phyloP scores from a whole-genome alignment of 2,797 vertebrate species.

The Benthosema pterotum region DNA sequence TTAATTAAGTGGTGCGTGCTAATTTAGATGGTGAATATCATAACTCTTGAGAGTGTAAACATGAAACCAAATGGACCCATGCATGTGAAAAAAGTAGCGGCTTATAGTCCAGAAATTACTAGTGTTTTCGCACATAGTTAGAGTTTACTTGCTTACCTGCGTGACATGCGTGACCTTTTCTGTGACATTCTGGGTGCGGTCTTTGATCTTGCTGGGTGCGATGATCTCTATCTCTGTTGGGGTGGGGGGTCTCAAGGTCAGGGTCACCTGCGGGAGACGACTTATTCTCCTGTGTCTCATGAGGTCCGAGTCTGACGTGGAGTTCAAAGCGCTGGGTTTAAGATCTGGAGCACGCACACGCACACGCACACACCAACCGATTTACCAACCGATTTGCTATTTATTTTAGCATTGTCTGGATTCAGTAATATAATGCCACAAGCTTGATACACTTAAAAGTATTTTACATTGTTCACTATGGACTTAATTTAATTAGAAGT shows the following conservation, averaged over 20 bases:
- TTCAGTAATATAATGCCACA: no score
- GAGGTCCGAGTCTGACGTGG: constrained; percentile 89
- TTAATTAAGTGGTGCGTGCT: no score
- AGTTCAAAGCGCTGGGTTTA: constrained; percentile 86
- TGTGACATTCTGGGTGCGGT: constrained; percentile 95
- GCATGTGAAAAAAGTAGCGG: no score
- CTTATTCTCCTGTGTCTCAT: constrained; percentile 89
- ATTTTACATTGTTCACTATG: neutral
- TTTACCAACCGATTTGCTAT: neutral
- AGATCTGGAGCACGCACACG: constrained; percentile 65
- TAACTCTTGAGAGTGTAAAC: no score
- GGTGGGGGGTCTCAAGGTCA: constrained; percentile 91
- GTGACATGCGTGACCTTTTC: constrained; percentile 98
- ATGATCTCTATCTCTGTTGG: constrained; percentile 96
- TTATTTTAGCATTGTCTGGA: neutral
- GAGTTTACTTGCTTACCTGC: constrained; percentile 63
- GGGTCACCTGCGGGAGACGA: constrained; percentile 93
- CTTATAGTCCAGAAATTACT: no score
- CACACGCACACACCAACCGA: neutral
- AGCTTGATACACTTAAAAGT: neutral
- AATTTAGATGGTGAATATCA: no score
- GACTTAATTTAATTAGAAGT: neutral
- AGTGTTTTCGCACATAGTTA: neutral
- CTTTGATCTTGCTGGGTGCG: constrained; percentile 94
- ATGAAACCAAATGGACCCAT: no score